These are phyloP conservation scores for Petroica traversi DNA, from an alignment of 2,113 vertebrate genomes.

Conservation along the genomic window DNA sequence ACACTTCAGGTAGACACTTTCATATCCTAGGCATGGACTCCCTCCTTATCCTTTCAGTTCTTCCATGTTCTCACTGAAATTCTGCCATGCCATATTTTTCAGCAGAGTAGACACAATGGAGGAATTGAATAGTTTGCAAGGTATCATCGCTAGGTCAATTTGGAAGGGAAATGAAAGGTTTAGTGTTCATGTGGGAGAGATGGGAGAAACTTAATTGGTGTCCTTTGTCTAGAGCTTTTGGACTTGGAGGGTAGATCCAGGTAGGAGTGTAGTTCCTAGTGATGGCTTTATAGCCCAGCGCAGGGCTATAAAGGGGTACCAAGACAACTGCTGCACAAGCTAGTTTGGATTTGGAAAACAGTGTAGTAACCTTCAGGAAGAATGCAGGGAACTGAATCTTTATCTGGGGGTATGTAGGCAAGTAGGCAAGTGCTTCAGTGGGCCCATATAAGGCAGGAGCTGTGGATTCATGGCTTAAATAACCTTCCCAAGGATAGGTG, in stretches of 20 bases:
- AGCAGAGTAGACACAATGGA: not conserved
- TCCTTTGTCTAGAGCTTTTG: not conserved
- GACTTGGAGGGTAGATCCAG: not conserved
- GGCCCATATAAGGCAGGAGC: not conserved
- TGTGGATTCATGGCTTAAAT: not conserved
- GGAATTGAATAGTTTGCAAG: not conserved
- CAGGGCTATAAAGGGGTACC: not conserved
- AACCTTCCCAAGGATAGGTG: not conserved
- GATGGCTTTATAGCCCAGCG: not conserved
- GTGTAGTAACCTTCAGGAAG: not conserved
- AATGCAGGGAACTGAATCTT: not conserved
- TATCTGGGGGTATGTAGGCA: fast-evolving
- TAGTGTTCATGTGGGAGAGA: not conserved
- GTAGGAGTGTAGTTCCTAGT: not conserved
- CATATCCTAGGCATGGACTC: not conserved
- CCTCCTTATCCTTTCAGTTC: not conserved
- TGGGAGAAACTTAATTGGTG: not conserved
- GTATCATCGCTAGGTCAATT: not conserved
- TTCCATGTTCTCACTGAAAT: not conserved
- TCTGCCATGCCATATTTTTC: not conserved
- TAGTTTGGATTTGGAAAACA: not conserved
- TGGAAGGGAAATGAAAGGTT: not conserved
- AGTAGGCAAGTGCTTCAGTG: not conserved
- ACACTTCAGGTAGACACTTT: not conserved
- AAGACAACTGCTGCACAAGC: not conserved